Conservation (phyloP, 2,888 invertebrate genomes). For the Taenaris catops region DNA sequence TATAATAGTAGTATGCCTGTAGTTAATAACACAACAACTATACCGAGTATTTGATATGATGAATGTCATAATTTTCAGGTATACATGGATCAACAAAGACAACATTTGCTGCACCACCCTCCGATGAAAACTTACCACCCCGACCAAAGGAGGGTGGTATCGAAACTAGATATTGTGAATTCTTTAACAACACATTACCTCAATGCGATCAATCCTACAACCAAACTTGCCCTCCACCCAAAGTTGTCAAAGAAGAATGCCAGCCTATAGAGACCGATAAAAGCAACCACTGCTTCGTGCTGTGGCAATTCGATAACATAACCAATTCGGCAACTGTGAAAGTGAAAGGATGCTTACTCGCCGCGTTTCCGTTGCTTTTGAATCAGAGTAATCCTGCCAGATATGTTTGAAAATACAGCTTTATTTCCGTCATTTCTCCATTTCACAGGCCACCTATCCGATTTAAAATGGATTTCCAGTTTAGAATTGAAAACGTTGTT, state of each 20-base stretch:
- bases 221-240: slow-evolving; percentile 32
- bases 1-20: too few species aligned
- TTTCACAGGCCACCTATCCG: slow-evolving; percentile 18
- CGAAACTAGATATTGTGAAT: slow-evolving; percentile 82
- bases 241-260: slow-evolving; percentile 79
- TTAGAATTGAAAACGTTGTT: too few species aligned
- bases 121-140: slow-evolving; percentile 58
- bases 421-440: slow-evolving; percentile 18
- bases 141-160: slow-evolving; percentile 64
- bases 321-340: slow-evolving; percentile 80
- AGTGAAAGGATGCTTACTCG: slow-evolving; percentile 92
- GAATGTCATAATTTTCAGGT: slow-evolving; percentile 39
- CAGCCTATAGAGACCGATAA: slow-evolving; percentile 84
- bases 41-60: too few species aligned
- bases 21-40: too few species aligned
- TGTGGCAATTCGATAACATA: slow-evolving; percentile 86
- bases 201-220: slow-evolving; percentile 38
- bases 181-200: slow-evolving; percentile 79
- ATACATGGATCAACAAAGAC: slow-evolving; percentile 32
- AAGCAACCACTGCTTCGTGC: slow-evolving; percentile 89
- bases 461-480: slow-evolving; percentile 3
- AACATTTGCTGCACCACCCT: slow-evolving; percentile 43
- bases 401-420: slow-evolving; percentile 42
- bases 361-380: slow-evolving; percentile 44
- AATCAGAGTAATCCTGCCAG: slow-evolving; percentile 32